phyloP scores from a whole-genome alignment of 2,888 invertebrate genomes.

The Platycheirus rosarum region DNA sequence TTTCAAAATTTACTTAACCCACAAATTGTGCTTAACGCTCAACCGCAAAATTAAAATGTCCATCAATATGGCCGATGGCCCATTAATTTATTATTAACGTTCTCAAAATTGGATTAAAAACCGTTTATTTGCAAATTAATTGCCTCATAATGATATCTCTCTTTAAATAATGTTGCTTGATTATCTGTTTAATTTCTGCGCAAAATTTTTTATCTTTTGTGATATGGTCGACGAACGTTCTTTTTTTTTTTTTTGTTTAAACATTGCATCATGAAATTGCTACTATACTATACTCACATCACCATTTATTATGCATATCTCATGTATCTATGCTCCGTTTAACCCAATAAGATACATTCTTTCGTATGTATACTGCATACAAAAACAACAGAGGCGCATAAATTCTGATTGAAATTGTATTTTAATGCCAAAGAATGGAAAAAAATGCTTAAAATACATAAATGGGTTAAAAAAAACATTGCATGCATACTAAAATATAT shows the following conservation, averaged over 20 bases:
- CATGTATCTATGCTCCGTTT: slow-evolving; percentile 15
- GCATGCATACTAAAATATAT: slow-evolving; percentile 45
- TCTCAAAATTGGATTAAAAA: slow-evolving; percentile 41
- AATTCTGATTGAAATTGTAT: slow-evolving; percentile 65
- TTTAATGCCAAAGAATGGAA: slow-evolving; percentile 48
- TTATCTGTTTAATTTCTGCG: slow-evolving; percentile 52
- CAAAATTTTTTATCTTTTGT: slow-evolving; percentile 41
- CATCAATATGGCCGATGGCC: slow-evolving; percentile 21
- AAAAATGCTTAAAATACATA: slow-evolving; percentile 39
- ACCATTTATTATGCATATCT: slow-evolving; percentile 30
- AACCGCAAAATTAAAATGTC: slow-evolving; percentile 17
- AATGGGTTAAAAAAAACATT: slow-evolving; percentile 53
- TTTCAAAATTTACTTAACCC: not conserved
- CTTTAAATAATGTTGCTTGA: slow-evolving; percentile 50
- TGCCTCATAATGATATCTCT: slow-evolving; percentile 39
- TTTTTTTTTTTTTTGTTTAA: not conserved
- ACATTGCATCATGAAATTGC: slow-evolving; percentile 20
- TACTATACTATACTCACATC: slow-evolving; percentile 19
- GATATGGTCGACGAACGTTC: not conserved
- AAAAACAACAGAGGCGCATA: slow-evolving; percentile 29
- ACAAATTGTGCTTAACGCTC: not conserved
- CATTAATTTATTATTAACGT: slow-evolving; percentile 35
- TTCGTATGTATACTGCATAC: not conserved
- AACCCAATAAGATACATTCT: slow-evolving; percentile 12
- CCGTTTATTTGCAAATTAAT: slow-evolving; percentile 46